Evolutionary conservation across 64 coral and sea anemone genomes (phyloP).

Genomic region (Pocillopora verrucosa): DNA sequence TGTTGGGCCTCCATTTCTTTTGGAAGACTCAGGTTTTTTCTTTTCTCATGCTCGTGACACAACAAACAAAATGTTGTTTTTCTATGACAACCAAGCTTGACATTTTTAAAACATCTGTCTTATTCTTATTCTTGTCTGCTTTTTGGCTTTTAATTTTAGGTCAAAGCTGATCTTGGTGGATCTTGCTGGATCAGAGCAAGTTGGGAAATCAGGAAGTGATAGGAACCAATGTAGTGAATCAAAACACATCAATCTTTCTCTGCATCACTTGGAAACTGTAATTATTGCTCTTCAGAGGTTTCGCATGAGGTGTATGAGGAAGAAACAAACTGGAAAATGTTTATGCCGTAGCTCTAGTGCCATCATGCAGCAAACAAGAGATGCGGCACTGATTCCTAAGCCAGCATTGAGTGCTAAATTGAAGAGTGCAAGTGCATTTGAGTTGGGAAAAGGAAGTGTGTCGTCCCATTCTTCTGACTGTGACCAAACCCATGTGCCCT

Average conservation of each 20-base stretch:
- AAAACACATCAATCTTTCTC: slow-evolving; percentile 41
- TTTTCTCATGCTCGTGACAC: neutral
- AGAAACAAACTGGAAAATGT: neutral
- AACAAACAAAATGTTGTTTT: too few relatives aligned
- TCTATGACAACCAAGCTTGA: neutral
- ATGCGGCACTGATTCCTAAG: neutral
- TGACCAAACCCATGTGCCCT: slow-evolving; percentile 8
- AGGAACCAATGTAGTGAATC: neutral
- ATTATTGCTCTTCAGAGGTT: slow-evolving; percentile 53
- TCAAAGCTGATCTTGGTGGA: slow-evolving; percentile 64
- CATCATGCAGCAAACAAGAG: neutral
- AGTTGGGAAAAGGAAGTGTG: slow-evolving; percentile 10
- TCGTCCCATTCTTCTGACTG: neutral
- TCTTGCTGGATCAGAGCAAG: slow-evolving; percentile 48
- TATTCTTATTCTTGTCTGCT: neutral
- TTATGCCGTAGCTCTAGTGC: neutral
- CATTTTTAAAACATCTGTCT: neutral
- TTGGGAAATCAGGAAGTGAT: neutral
- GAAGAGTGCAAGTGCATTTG: slow-evolving; percentile 26
- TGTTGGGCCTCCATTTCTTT: too few relatives aligned
- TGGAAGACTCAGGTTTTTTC: too few relatives aligned
- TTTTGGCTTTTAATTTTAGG: neutral
- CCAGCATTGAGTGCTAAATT: neutral
- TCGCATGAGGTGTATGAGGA: neutral
- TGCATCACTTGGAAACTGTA: slow-evolving; percentile 49